Evolutionary conservation across 2,888 invertebrate genomes (phyloP).

Genomic region (Agonopterix alstromeriana): DNA sequence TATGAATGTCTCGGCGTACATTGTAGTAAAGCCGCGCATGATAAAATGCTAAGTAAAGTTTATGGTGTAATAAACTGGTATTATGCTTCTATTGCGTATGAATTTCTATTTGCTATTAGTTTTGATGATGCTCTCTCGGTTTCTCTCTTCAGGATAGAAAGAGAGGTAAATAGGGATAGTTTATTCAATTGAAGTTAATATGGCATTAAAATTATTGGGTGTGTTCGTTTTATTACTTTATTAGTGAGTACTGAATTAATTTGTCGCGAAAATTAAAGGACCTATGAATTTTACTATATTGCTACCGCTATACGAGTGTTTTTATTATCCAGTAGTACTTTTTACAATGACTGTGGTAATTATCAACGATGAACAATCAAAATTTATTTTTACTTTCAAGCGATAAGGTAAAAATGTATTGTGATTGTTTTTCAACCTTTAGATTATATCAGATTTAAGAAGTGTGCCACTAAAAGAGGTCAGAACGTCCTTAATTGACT

Average conservation of each 20-base stretch:
- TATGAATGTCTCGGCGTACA: conserved; percentile 47
- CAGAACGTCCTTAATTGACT: no score
- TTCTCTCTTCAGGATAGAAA: neutral
- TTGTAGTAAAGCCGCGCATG: conserved; percentile 48
- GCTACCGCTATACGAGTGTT: neutral
- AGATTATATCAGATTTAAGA: neutral
- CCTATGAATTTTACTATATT: no score
- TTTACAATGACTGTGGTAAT: no score
- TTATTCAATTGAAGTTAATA: conserved; percentile 8
- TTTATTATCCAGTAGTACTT: no score
- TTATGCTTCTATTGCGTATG: conserved; percentile 41
- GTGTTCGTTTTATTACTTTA: neutral
- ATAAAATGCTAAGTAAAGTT: conserved; percentile 64
- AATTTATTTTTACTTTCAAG: no score
- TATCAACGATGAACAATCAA: no score
- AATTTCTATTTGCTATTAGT: conserved; percentile 32
- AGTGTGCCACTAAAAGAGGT: no score
- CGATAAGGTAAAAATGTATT: neutral
- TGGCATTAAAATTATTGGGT: no score
- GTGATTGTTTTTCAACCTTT: neutral
- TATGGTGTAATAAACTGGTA: conserved; percentile 59
- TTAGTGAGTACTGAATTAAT: conserved; percentile 18
- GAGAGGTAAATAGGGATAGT: conserved; percentile 3
- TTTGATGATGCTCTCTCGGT: neutral
- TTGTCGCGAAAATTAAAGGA: neutral